Evolutionary conservation across 2,113 vertebrate genomes (phyloP).

Genomic region (Aleadryas rufinucha): DNA sequence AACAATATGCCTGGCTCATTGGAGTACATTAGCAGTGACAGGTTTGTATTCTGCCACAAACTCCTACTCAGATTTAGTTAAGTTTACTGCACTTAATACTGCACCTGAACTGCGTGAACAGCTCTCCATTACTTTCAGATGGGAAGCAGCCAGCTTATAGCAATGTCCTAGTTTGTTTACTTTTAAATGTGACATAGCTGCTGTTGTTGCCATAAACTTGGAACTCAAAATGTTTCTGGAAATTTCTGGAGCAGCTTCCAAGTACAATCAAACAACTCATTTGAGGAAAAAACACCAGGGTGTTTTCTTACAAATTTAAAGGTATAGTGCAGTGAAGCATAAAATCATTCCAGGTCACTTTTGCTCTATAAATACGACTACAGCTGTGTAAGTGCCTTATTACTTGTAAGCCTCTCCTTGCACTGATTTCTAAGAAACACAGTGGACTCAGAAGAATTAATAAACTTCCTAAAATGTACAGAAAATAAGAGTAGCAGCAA

Average conservation of each 20-base stretch:
- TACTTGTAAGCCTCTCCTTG: background rate
- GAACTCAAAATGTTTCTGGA: background rate
- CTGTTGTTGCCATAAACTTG: background rate
- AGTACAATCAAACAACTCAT: background rate
- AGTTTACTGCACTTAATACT: background rate
- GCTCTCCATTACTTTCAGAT: background rate
- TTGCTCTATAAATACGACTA: conserved; percentile 1
- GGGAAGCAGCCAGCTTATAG: background rate
- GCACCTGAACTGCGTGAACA: background rate
- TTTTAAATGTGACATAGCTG: background rate
- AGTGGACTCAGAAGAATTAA: background rate
- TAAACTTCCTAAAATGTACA: background rate
- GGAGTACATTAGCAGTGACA: background rate
- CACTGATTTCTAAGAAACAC: conserved; percentile 7
- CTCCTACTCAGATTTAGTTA: background rate
- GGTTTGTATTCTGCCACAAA: background rate
- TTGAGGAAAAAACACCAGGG: background rate
- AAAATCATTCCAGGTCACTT: background rate
- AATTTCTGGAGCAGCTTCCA: background rate
- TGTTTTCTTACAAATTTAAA: background rate
- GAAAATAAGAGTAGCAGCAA: background rate
- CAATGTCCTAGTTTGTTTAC: background rate
- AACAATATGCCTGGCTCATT: background rate
- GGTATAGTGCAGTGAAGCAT: background rate
- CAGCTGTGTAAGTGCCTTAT: background rate